Evolutionary conservation across 2,888 invertebrate genomes (phyloP), one percentile per base, ranked within the genome.

Genomic region (Melanotus villosus): DNA sequence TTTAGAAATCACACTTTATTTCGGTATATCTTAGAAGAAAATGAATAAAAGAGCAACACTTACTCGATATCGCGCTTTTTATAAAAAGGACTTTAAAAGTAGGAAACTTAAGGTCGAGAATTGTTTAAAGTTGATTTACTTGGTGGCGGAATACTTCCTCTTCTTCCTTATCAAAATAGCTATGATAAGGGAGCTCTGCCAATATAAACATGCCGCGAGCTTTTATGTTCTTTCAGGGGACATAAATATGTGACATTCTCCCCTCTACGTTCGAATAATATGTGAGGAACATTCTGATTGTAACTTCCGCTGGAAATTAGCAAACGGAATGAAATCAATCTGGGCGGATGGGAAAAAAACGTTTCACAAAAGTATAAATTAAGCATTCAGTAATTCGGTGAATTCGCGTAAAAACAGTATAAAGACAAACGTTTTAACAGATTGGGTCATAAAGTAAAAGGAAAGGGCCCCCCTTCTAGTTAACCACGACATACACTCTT

Each of bases 161-260:
- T 68, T 65, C 73, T 74, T 75, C 65, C 75, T 77, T 79, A 78
- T 77, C 76, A 73, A 66, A 75, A 73, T 70, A 72, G 76, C 73
- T 57, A 65, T 62, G 76, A 77, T 77, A 78, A 76, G 76, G 65
- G 26, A 68, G 68, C 75, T 68, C 70, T 75, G 74, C 74, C 74
- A 78, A 76, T 77, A 75, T 77, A 76, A 75, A 76, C 70, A 76
- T 71, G 76, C 73, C 70, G 58, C 65, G 14, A 71, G 70, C 73
- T 68, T 74, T 73, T 76, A 64, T 71, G 66, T 63, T 70, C 67
- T 66, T 73, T 70, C 52, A n/a, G 16, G 30, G n/a, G 65, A 68
- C 43, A 65, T 68, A 72, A 70, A 70, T 72, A 73, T 67, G 64
- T 68, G 67, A 69, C 60, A 62, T 60, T n/a, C n/a, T n/a, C n/a